These are phyloP conservation scores for Erpobdella octoculata DNA, from an alignment of 2,888 invertebrate genomes.

Conservation along the genomic window DNA sequence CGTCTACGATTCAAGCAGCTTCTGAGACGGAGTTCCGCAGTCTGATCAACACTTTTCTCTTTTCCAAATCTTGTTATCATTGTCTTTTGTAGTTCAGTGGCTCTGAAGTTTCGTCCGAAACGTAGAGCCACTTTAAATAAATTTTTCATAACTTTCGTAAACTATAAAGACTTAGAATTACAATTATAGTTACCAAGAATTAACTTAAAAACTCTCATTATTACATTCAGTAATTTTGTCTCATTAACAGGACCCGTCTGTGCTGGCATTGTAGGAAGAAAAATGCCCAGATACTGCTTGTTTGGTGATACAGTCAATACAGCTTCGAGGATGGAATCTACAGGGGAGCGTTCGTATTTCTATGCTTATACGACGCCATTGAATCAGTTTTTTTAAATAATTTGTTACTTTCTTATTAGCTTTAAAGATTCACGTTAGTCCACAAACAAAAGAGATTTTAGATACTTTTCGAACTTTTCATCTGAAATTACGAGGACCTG, in stretches of 20 bases:
- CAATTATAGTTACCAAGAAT: too few species aligned
- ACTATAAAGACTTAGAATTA: too few species aligned
- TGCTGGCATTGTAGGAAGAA: conserved; percentile 42
- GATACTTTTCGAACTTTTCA: conserved; percentile 77
- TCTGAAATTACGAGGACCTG: conserved; percentile 73
- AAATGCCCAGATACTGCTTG: conserved; percentile 37
- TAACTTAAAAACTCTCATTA: too few species aligned
- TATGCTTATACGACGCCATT: not conserved
- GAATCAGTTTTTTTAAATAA: too few species aligned
- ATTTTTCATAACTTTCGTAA: too few species aligned
- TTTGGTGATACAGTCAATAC: conserved; percentile 43
- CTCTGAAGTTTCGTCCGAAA: too few species aligned
- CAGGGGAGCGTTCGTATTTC: conserved; percentile 29
- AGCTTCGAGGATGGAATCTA: conserved; percentile 31
- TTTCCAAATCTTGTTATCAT: not conserved
- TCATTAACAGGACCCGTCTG: conserved; percentile 39
- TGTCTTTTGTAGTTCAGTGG: too few species aligned
- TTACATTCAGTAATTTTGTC: not conserved
- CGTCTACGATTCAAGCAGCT: too few species aligned
- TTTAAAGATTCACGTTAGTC: conserved; percentile 31
- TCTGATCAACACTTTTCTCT: not conserved
- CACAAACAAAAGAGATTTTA: conserved; percentile 69
- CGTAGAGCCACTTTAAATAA: too few species aligned
- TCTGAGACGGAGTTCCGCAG: too few species aligned
- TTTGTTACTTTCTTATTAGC: conserved; percentile 25